A percentile compares a stretch with the other conserved stretches of the same genome.
Conservation (phyloP, 2,797 vertebrate species). For the Alcedo quadribrachys region DNA sequence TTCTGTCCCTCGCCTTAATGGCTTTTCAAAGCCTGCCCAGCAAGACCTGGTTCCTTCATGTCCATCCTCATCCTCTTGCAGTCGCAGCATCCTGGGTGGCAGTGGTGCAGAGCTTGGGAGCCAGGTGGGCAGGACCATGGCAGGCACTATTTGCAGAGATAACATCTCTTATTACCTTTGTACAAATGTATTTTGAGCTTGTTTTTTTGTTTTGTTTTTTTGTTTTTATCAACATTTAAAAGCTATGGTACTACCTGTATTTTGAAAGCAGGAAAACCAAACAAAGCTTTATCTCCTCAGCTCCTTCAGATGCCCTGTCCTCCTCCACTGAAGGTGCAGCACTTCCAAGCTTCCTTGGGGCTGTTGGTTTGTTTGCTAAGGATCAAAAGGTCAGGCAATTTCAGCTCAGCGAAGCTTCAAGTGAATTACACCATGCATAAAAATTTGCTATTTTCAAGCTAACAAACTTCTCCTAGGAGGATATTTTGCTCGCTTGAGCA, state of each 20-base stretch:
- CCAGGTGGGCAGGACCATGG: not conserved
- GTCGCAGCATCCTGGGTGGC: not conserved
- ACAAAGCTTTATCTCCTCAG: not conserved
- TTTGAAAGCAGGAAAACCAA: not conserved
- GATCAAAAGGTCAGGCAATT: slow-evolving; percentile 49
- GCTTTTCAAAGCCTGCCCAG: not conserved
- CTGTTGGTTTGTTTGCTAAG: not conserved
- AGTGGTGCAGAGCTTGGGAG: not conserved
- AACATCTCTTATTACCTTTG: not conserved
- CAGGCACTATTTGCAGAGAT: not conserved
- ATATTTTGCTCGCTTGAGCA: slow-evolving; percentile 28
- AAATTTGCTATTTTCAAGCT: not conserved
- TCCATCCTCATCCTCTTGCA: not conserved
- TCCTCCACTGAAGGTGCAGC: not conserved
- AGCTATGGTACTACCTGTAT: too few species aligned
- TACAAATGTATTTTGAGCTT: not conserved
- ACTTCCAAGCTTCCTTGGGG: not conserved
- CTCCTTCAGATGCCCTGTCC: not conserved
- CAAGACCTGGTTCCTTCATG: not conserved
- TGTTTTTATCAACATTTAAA: not conserved
- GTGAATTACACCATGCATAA: slow-evolving; percentile 22
- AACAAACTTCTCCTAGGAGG: slow-evolving; percentile 1
- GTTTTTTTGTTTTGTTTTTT: not conserved
- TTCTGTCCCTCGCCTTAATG: not conserved
- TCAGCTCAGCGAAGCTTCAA: slow-evolving; percentile 16